These are phyloP conservation scores for Euura saliciscinereae DNA, from an alignment of 1,140 invertebrate genomes.

Conservation along the genomic window DNA sequence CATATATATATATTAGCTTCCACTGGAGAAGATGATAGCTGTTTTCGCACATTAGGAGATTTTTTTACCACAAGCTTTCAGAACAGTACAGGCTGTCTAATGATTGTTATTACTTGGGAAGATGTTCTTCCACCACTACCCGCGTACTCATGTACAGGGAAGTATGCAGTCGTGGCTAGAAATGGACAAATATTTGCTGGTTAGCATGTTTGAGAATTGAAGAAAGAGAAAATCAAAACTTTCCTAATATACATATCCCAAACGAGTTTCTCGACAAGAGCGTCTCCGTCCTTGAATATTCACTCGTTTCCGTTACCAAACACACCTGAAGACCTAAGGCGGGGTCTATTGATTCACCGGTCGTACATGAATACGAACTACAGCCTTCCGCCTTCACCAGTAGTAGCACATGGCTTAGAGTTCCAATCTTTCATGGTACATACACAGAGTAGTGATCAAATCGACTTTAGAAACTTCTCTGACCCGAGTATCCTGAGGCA, in stretches of 20 bases:
- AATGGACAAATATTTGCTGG: background rate
- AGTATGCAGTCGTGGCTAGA: background rate
- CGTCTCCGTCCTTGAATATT: background rate
- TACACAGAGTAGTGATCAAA: background rate
- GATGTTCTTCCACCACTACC: background rate
- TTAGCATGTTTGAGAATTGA: too few relatives aligned
- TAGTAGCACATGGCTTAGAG: background rate
- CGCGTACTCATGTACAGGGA: background rate
- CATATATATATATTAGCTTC: too few relatives aligned
- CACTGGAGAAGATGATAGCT: too few relatives aligned
- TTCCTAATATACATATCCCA: background rate
- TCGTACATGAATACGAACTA: background rate
- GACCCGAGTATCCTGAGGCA: background rate
- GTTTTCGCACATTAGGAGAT: too few relatives aligned
- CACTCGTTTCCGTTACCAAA: background rate
- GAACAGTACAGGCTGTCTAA: background rate
- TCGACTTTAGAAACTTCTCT: background rate
- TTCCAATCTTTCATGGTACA: too few relatives aligned
- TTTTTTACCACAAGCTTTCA: too few relatives aligned
- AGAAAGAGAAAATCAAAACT: background rate
- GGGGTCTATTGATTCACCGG: background rate
- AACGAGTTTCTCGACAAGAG: background rate
- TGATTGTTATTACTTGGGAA: background rate
- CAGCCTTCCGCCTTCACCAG: background rate
- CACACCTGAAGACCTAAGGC: background rate